phyloP scores from a whole-genome alignment of 2,113 vertebrate species.

The Notothenia coriiceps region DNA sequence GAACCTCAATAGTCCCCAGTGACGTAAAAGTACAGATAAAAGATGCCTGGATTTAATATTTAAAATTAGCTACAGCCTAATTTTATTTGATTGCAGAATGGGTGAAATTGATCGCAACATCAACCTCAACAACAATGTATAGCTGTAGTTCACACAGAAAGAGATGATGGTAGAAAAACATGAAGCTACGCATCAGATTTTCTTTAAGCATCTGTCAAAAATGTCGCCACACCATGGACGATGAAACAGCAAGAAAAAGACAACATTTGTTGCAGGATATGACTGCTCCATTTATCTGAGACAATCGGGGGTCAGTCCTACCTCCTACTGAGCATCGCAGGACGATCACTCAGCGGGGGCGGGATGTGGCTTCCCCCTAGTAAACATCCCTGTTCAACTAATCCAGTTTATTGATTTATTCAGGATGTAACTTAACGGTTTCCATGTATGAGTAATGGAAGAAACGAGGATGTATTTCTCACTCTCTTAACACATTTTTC shows the following conservation, averaged over 20 bases:
- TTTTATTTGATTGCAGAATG: conserved; percentile 33
- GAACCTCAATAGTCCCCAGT: neutral
- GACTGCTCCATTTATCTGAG: conserved; percentile 60
- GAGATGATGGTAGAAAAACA: neutral
- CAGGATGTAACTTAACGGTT: conserved; percentile 10
- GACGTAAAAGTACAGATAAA: conserved; percentile 13
- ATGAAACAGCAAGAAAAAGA: conserved; percentile 15
- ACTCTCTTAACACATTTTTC: neutral
- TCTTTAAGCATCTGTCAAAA: conserved; percentile 17
- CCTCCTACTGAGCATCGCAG: conserved; percentile 68
- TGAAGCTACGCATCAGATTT: neutral
- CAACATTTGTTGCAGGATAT: conserved; percentile 41
- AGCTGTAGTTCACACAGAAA: neutral
- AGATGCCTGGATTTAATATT: conserved; percentile 37
- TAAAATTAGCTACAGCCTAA: conserved; percentile 9
- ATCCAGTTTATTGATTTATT: conserved; percentile 48
- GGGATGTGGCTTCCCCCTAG: conserved; percentile 72
- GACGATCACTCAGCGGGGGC: conserved; percentile 58
- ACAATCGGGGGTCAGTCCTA: conserved; percentile 64
- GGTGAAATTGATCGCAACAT: conserved; percentile 26
- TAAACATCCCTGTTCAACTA: conserved; percentile 31
- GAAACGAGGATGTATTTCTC: neutral
- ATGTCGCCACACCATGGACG: conserved; percentile 1
- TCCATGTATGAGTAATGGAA: neutral
- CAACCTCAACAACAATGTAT: neutral